A percentile compares a stretch with the other conserved stretches of the same genome.
Conservation (phyloP, 2,113 vertebrate genomes). For the Notiomystis cincta region DNA sequence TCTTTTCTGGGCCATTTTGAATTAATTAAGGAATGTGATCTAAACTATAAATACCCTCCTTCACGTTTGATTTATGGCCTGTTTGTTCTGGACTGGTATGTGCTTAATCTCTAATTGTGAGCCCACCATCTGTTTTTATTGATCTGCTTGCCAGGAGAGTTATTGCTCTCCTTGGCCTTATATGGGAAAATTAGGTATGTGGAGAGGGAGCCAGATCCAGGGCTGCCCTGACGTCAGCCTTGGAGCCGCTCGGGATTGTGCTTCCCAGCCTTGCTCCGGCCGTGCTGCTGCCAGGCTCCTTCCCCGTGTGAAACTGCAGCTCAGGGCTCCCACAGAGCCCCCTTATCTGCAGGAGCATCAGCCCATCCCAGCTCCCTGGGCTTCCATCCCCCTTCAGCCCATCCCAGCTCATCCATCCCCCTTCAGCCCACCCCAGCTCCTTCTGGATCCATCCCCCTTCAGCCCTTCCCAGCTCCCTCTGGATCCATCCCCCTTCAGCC, state of each 20-base stretch:
- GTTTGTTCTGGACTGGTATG: constrained; percentile 77
- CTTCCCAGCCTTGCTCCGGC: background rate
- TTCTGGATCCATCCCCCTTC: background rate
- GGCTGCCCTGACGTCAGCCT: constrained; percentile 29
- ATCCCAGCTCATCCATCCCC: background rate
- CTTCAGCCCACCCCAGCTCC: no score
- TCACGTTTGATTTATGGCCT: constrained; percentile 72
- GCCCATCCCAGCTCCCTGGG: background rate
- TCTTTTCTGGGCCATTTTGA: constrained; percentile 66
- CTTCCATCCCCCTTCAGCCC: background rate
- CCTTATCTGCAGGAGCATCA: background rate
- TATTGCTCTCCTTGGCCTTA: constrained; percentile 72
- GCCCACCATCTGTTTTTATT: constrained; percentile 76
- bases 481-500: background rate
- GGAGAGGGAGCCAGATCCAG: background rate
- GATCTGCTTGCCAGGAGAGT: constrained; percentile 71
- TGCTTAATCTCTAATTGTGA: constrained; percentile 71
- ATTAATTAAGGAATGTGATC: constrained; percentile 73
- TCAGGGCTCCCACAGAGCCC: background rate
- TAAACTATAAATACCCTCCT: constrained; percentile 72
- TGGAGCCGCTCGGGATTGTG: background rate
- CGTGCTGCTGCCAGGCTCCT: background rate
- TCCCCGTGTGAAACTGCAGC: background rate
- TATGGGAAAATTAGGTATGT: constrained; percentile 79
- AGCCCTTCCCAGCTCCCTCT: background rate